Evolutionary conservation across 2,797 vertebrate genomes (phyloP).

Genomic region (Hipposideros larvatus): DNA sequence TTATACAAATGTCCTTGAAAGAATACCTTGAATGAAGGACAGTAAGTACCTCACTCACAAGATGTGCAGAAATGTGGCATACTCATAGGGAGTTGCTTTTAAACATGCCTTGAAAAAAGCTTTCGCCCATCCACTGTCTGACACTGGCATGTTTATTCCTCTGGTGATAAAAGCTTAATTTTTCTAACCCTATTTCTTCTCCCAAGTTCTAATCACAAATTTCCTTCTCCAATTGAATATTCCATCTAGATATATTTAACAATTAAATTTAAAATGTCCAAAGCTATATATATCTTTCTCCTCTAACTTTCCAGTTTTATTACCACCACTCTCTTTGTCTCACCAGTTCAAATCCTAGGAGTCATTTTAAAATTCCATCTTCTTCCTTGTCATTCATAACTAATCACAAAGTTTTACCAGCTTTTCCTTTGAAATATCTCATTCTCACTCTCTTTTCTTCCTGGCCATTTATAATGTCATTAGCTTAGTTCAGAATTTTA

Average conservation of each 20-base stretch:
- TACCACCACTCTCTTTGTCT: not conserved
- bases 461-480: not conserved
- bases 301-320: not conserved
- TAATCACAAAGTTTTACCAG: not conserved
- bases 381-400: constrained; percentile 4
- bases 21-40: not conserved
- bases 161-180: not conserved
- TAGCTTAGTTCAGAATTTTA: not conserved
- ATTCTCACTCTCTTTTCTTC: not conserved
- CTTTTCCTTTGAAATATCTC: not conserved
- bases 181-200: not conserved
- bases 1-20: not conserved
- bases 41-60: not conserved
- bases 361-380: constrained; percentile 7
- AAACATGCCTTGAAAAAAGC: too few relatives aligned
- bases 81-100: too few relatives aligned
- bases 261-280: constrained; percentile 18
- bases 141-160: not conserved
- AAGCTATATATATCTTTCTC: not conserved
- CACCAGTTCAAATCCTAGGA: not conserved
- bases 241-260: not conserved
- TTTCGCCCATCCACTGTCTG: not conserved
- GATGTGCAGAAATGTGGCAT: not conserved
- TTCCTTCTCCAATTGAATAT: not conserved
- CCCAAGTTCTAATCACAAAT: not conserved